Evolutionary conservation across 1,140 invertebrate species (phyloP).

Genomic region (Conopomorpha cramerella): DNA sequence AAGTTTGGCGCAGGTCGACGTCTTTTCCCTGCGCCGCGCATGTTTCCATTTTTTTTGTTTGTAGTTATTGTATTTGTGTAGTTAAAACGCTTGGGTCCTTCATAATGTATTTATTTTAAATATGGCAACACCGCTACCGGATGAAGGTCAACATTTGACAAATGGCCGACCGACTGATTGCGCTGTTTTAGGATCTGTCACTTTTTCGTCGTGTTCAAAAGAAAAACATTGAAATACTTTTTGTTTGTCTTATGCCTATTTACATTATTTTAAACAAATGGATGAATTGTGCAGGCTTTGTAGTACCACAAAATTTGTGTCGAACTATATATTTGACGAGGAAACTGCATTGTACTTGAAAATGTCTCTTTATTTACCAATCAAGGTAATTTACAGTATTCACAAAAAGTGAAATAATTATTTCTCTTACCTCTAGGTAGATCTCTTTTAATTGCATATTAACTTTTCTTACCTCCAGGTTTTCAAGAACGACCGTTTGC

Average conservation of each 20-base stretch:
- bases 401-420: too few species aligned
- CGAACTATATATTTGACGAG: slow-evolving; percentile 50
- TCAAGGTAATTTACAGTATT: slow-evolving; percentile 31
- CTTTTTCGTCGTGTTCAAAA: slow-evolving; percentile 19
- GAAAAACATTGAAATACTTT: slow-evolving; percentile 23
- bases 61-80: slow-evolving; percentile 8
- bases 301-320: slow-evolving; percentile 39
- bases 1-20: slow-evolving; percentile 57
- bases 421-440: too few species aligned
- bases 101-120: slow-evolving; percentile 15
- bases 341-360: slow-evolving; percentile 48
- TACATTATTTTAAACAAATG: slow-evolving; percentile 28
- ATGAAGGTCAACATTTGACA: slow-evolving; percentile 46
- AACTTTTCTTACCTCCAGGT: slow-evolving; percentile 57
- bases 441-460: too few species aligned
- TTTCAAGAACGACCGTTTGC: slow-evolving; percentile 62
- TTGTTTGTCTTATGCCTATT: slow-evolving; percentile 11
- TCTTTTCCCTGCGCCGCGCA: too few species aligned
- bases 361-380: slow-evolving; percentile 50
- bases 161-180: too few species aligned
- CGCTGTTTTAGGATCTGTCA: slow-evolving; percentile 29
- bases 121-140: slow-evolving; percentile 23
- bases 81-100: slow-evolving; percentile 23
- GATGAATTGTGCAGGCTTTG: slow-evolving; percentile 49
- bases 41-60: too few species aligned